phyloP scores from a whole-genome alignment of 2,113 vertebrate genomes.

The Corythoichthys haematopterus region DNA sequence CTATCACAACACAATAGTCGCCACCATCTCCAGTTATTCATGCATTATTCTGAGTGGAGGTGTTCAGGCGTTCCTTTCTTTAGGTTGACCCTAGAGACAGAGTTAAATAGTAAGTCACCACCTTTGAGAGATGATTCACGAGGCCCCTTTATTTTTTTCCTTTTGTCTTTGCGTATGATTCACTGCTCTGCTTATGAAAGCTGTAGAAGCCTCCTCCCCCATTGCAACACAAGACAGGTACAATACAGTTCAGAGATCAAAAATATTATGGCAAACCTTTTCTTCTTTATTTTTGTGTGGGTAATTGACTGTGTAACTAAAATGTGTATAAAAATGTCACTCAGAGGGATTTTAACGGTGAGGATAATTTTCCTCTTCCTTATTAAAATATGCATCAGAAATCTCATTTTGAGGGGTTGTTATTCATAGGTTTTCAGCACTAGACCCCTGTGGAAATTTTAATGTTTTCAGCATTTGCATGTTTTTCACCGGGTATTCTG shows the following conservation, averaged over 20 bases:
- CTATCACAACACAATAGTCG: constrained; percentile 29
- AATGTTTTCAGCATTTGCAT: not conserved
- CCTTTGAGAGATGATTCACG: constrained; percentile 49
- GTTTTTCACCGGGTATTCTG: not conserved
- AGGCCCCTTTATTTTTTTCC: constrained; percentile 15
- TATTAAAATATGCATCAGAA: not conserved
- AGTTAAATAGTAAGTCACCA: constrained; percentile 45
- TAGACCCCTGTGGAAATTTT: not conserved
- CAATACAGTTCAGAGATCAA: constrained; percentile 8
- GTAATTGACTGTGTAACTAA: not conserved
- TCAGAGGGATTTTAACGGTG: not conserved
- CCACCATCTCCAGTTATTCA: constrained; percentile 25
- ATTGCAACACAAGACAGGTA: constrained; percentile 16
- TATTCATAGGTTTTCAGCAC: not conserved
- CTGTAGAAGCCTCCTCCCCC: constrained; percentile 21
- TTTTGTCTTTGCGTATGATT: constrained; percentile 35
- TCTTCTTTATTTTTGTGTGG: constrained; percentile 17
- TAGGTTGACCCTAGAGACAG: constrained; percentile 31
- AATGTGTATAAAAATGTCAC: not conserved
- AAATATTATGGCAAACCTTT: constrained; percentile 8
- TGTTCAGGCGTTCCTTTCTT: constrained; percentile 35
- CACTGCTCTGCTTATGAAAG: constrained; percentile 30
- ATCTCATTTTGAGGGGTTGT: not conserved
- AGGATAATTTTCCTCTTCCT: not conserved
- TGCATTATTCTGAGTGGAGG: constrained; percentile 3